These are phyloP conservation scores for Desoria tigrina DNA, from an alignment of 2,888 invertebrate genomes.

Conservation along the genomic window DNA sequence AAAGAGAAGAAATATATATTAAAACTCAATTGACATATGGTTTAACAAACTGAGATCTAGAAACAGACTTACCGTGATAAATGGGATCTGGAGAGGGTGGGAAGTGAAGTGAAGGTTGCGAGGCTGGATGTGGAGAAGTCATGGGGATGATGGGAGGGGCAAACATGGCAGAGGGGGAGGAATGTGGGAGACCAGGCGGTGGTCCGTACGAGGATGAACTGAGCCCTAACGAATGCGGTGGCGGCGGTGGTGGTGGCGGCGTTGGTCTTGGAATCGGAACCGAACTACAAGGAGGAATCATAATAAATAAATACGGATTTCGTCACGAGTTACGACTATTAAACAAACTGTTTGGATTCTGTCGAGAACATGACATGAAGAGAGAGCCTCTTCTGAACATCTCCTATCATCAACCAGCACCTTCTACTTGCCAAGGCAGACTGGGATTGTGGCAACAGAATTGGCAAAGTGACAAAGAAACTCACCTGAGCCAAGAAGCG, in stretches of 20 bases:
- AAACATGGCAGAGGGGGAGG: conserved; percentile 45
- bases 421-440: conserved; percentile 24
- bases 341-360: too few species aligned
- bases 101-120: conserved; percentile 44
- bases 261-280: conserved; percentile 62
- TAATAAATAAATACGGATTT: too few species aligned
- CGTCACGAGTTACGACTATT: too few species aligned
- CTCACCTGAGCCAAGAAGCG: conserved; percentile 53
- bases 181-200: conserved; percentile 23
- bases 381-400: too few species aligned
- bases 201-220: conserved; percentile 21
- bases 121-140: conserved; percentile 46
- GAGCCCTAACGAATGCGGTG: conserved; percentile 27
- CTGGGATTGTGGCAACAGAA: conserved; percentile 14
- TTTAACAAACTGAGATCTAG: too few species aligned
- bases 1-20: conserved; percentile 11
- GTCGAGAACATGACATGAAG: too few species aligned
- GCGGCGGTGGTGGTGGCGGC: conserved; percentile 57
- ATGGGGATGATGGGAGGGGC: conserved; percentile 52
- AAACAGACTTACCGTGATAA: conserved; percentile 48
- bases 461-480: conserved; percentile 1
- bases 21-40: too few species aligned
- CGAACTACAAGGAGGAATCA: conserved; percentile 47
- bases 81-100: conserved; percentile 48
- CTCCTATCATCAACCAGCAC: too few species aligned